phyloP scores from a whole-genome alignment of 2,797 vertebrate genomes.

The Brotula barbata region DNA sequence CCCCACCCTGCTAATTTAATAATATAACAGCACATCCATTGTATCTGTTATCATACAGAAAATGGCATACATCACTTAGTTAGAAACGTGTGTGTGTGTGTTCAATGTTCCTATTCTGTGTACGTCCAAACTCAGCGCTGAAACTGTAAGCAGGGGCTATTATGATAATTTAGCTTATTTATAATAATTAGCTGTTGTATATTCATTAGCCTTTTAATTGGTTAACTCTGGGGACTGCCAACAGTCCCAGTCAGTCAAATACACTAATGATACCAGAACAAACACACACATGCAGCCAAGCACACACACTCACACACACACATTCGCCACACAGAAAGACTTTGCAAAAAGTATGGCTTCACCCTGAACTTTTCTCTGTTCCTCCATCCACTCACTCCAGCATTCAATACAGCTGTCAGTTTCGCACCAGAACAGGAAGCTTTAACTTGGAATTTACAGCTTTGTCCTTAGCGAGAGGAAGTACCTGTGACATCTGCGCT shows the following conservation, averaged over 20 bases:
- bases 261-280: slow-evolving; percentile 68
- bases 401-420: slow-evolving; percentile 69
- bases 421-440: slow-evolving; percentile 60
- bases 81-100: slow-evolving; percentile 13
- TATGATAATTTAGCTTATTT: slow-evolving; percentile 77
- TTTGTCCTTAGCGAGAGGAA: slow-evolving; percentile 64
- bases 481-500: slow-evolving; percentile 89
- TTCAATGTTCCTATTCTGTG: slow-evolving; percentile 34
- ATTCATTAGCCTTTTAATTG: slow-evolving; percentile 83
- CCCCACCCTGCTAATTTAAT: no score
- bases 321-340: slow-evolving; percentile 47
- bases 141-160: slow-evolving; percentile 63
- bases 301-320: slow-evolving; percentile 13
- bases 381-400: slow-evolving; percentile 48
- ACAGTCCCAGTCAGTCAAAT: slow-evolving; percentile 73
- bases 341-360: slow-evolving; percentile 57
- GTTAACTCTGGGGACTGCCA: slow-evolving; percentile 74
- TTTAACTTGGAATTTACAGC: slow-evolving; percentile 60
- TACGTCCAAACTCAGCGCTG: slow-evolving; percentile 52
- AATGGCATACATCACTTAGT: slow-evolving; percentile 27
- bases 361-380: slow-evolving; percentile 66
- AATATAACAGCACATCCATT: slow-evolving; percentile 23
- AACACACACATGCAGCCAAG: slow-evolving; percentile 3
- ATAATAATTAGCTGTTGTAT: slow-evolving; percentile 81
- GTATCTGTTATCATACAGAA: slow-evolving; percentile 23